A percentile compares a stretch with the other conserved stretches of the same genome.
Conservation (phyloP, 2,797 vertebrate genomes). For the Lates japonicus region DNA sequence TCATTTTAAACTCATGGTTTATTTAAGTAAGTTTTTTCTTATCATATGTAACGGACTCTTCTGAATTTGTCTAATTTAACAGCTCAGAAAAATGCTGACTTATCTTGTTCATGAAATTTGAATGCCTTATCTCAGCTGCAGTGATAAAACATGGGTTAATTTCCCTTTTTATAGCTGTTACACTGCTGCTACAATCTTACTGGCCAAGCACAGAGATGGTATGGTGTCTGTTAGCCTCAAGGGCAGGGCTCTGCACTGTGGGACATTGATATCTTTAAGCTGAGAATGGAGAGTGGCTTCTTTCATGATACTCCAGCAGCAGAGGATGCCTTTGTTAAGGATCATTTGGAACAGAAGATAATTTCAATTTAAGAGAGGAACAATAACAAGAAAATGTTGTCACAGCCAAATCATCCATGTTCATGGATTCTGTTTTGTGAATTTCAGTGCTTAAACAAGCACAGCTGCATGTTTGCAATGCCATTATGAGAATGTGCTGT, state of each 20-base stretch:
- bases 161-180: conserved; percentile 21
- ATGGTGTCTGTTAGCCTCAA: conserved; percentile 5
- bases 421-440: background rate
- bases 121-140: conserved; percentile 19
- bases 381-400: conserved; percentile 10
- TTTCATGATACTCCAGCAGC: conserved; percentile 1
- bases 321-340: conserved; percentile 18
- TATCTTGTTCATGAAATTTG: conserved; percentile 19
- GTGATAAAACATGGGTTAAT: conserved; percentile 26
- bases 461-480: conserved; percentile 43
- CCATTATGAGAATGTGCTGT: background rate
- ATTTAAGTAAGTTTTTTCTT: background rate
- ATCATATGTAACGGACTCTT: background rate
- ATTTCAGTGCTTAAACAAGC: conserved; percentile 14
- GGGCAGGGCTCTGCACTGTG: background rate
- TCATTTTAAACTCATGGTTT: background rate
- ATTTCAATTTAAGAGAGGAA: conserved; percentile 7
- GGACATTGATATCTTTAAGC: background rate
- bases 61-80: conserved; percentile 10
- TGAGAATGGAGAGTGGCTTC: background rate
- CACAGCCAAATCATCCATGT: conserved; percentile 8
- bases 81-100: conserved; percentile 25
- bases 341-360: conserved; percentile 29
- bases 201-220: conserved; percentile 9
- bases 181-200: conserved; percentile 5